Base-by-base conservation (phyloP, 2,888 invertebrate species). In the Craniophora ligustri region DNA sequence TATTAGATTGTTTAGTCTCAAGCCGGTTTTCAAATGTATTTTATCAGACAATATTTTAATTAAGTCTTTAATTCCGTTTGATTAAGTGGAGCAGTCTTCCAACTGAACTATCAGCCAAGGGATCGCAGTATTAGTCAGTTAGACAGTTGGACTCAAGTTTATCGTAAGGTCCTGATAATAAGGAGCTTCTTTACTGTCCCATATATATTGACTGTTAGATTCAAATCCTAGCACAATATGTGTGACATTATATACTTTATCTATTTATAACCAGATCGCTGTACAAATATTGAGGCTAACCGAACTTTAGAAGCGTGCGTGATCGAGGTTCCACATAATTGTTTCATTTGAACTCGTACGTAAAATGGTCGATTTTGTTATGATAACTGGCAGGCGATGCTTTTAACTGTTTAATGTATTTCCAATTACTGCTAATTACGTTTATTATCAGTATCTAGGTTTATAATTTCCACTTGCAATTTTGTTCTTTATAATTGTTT, bases 221-320 rank as follows among this genome's bases (percentile, higher is more conserved):
- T 36, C 31, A 0, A 31, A 47, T 46, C 18, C 5, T 47, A 48
- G 30, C 11, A 21, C 39, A 31, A 35, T 39, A 23, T 44, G 13
- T 46, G 32, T 11, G 41, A n/a, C 50, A 30, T 11, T 23, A 13
- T 35, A 11, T 13, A 18, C 15, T 36, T n/a, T 28, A 21, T 11
- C 5, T 26, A 30, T 18, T 23, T 8, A 19, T 8, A 11, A 47
- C 45, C 18, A 40, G 34, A 50, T 72, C 55, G 39, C n/a, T n/a
- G n/a, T n/a, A 64, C 64, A 72, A 45, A 50, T 44, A 49, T 64
- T 53, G 45, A 49, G 51, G 48, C 28, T 49, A 49, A 14, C 38
- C n/a, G 13, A 54, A 46, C 26, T 46, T 21, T 11, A 41, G 26
- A 11, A 31, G 35, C 44, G 15, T 58, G 59, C 63, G 67, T 62